A percentile compares a stretch with the other conserved stretches of the same genome.
Evolutionary conservation across 2,797 vertebrate genomes (phyloP).

Genomic region (Octomys mimax): DNA sequence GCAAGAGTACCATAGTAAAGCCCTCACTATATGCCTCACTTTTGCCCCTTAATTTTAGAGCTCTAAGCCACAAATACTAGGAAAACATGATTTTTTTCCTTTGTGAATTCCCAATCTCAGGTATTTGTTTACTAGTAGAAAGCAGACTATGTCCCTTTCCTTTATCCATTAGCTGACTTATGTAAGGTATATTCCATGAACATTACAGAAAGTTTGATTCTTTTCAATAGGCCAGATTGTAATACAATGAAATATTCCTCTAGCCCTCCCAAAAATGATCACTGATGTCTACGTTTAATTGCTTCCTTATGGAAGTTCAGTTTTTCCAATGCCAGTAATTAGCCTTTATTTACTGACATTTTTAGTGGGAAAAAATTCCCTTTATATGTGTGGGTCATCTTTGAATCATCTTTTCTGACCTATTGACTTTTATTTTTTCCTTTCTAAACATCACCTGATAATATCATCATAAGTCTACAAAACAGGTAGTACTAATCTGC

Average conservation of each 20-base stretch:
- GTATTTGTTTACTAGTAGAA: not conserved
- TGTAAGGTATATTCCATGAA: not conserved
- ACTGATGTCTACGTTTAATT: not conserved
- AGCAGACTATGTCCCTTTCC: not conserved
- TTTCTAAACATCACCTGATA: not conserved
- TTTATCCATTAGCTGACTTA: not conserved
- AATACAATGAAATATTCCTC: not conserved
- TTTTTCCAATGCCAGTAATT: not conserved
- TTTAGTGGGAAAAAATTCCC: not conserved
- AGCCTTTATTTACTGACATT: not conserved
- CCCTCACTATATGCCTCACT: too few relatives aligned
- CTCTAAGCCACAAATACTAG: not conserved
- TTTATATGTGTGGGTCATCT: not conserved
- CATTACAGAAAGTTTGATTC: not conserved
- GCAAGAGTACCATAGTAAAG: not conserved
- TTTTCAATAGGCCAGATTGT: not conserved
- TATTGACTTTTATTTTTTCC: not conserved
- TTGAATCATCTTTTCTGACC: not conserved
- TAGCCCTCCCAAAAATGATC: not conserved
- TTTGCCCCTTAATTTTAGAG: not conserved
- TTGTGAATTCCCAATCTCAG: not conserved
- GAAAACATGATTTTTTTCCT: not conserved
- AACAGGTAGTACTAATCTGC: not conserved
- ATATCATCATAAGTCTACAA: not conserved
- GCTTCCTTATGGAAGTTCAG: not conserved